These are phyloP conservation scores for Sebastes schlegelii DNA, from an alignment of 2,113 vertebrate species.

Conservation along the genomic window DNA sequence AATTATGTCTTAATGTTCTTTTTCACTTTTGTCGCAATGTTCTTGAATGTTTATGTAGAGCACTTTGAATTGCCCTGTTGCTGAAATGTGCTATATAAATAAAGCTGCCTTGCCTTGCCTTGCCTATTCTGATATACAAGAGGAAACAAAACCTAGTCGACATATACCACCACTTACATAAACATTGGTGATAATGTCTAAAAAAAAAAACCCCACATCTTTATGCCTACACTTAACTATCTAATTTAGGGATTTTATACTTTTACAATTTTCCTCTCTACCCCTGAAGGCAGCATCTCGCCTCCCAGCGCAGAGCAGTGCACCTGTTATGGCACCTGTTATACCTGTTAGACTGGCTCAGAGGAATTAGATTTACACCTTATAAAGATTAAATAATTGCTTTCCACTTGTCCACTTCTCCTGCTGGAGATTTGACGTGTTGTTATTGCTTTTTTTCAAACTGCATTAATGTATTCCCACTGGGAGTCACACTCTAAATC, in stretches of 20 bases:
- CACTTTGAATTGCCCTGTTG: no score
- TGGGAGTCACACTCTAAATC: background rate
- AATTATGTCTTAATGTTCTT: no score
- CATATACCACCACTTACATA: background rate
- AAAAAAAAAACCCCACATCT: background rate
- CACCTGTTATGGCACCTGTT: conserved; percentile 68
- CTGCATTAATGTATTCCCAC: background rate
- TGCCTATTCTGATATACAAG: background rate
- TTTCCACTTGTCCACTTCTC: background rate
- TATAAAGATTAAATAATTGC: background rate
- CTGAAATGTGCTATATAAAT: no score
- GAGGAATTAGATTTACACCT: conserved; percentile 7
- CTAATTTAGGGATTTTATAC: background rate
- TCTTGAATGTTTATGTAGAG: no score
- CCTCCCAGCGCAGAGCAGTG: background rate
- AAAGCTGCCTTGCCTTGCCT: no score
- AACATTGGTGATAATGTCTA: background rate
- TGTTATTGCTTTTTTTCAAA: background rate
- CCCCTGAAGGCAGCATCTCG: conserved; percentile 52
- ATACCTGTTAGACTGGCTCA: no score
- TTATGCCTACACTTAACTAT: no score
- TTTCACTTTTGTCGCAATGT: no score
- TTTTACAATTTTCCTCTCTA: background rate
- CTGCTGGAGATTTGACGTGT: background rate
- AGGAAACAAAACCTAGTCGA: background rate